Conservation (phyloP, 2,113 vertebrate genomes). For the Brachionichthys hirsutus region DNA sequence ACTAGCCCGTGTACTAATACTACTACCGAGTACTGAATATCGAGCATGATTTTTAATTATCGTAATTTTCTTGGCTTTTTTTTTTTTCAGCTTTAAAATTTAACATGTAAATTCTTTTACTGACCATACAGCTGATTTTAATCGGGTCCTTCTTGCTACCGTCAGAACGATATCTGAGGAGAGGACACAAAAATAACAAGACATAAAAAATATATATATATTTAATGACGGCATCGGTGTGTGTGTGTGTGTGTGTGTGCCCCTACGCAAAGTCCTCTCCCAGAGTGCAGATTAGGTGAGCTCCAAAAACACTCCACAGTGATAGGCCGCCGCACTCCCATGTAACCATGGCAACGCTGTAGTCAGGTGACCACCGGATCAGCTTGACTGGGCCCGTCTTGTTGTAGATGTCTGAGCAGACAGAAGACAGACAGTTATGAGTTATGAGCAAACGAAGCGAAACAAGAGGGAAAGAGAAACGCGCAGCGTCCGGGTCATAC, state of each 20-base stretch:
- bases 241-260: constrained; percentile 19
- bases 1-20: too few species aligned
- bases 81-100: neutral
- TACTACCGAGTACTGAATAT: too few species aligned
- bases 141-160: constrained; percentile 96
- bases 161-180: constrained; percentile 88
- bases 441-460: neutral
- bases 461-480: neutral
- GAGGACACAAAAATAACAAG: neutral
- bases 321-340: constrained; percentile 96
- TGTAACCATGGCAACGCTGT: constrained; percentile 92
- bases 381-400: constrained; percentile 95
- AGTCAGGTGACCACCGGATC: constrained; percentile 96
- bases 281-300: constrained; percentile 96
- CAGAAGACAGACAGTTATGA: neutral
- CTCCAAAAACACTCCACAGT: constrained; percentile 97
- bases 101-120: constrained; percentile 16
- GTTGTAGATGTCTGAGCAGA: constrained; percentile 89
- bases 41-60: neutral
- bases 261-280: constrained; percentile 97
- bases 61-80: neutral
- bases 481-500: constrained; percentile 69
- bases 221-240: too few species aligned
- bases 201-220: constrained; percentile 1
- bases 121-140: constrained; percentile 96